These are phyloP conservation scores for Amazona guildingii DNA, from an alignment of 2,113 vertebrate species.

Conservation along the genomic window DNA sequence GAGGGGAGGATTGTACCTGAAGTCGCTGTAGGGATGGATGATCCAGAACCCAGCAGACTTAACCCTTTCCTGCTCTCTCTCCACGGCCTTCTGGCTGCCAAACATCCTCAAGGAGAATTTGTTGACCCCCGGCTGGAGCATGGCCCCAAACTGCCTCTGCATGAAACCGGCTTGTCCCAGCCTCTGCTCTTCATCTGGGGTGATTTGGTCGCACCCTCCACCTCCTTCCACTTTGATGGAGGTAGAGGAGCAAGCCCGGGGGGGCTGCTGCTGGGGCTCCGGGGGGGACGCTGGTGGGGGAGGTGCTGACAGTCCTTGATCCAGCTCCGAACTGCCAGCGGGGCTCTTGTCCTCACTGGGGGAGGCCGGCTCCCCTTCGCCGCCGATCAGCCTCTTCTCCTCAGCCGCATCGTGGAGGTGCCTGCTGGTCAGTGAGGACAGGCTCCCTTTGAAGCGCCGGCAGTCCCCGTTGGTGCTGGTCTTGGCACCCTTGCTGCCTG, in stretches of 20 bases:
- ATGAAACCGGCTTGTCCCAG: slow-evolving; percentile 94
- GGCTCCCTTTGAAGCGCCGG: slow-evolving; percentile 92
- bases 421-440: slow-evolving; percentile 92
- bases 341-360: slow-evolving; percentile 81
- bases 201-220: slow-evolving; percentile 88
- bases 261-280: slow-evolving; percentile 72
- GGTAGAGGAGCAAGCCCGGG: slow-evolving; percentile 64
- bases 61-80: slow-evolving; percentile 95
- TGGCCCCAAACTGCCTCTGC: slow-evolving; percentile 95
- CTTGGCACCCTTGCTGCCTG: slow-evolving; percentile 80
- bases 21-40: slow-evolving; percentile 99
- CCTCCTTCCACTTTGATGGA: slow-evolving; percentile 90
- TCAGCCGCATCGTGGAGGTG: slow-evolving; percentile 90
- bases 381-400: slow-evolving; percentile 89
- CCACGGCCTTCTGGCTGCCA: slow-evolving; percentile 98
- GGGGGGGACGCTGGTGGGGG: slow-evolving; percentile 2
- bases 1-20: slow-evolving; percentile 85
- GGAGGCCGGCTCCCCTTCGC: slow-evolving; percentile 86
- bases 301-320: slow-evolving; percentile 66
- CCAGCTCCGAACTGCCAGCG: slow-evolving; percentile 71
- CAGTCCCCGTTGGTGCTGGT: slow-evolving; percentile 97
- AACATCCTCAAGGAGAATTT: slow-evolving; percentile 99
- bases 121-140: slow-evolving; percentile 99
- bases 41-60: slow-evolving; percentile 99
- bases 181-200: slow-evolving; percentile 88